Conservation (phyloP, 2,113 vertebrate species). For the Indicator indicator region DNA sequence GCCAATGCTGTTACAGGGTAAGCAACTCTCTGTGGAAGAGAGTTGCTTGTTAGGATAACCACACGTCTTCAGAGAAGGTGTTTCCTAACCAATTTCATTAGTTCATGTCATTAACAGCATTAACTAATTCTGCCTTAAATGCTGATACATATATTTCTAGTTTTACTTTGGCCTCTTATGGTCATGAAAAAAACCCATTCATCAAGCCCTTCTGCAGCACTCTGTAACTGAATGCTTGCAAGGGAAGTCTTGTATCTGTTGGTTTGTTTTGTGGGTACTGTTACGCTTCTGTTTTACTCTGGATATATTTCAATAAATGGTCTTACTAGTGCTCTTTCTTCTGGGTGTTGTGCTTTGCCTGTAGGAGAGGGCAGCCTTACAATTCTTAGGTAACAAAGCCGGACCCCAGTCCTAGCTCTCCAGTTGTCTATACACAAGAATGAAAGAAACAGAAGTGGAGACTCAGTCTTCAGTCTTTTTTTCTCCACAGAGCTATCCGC, state of each 20-base stretch:
- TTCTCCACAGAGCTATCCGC: background rate
- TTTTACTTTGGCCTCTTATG: background rate
- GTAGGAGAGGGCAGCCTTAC: background rate
- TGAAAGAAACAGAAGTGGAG: background rate
- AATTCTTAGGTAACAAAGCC: background rate
- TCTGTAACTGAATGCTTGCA: background rate
- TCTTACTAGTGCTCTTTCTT: background rate
- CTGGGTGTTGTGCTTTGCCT: background rate
- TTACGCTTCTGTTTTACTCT: background rate
- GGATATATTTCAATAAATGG: background rate
- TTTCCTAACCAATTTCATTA: background rate
- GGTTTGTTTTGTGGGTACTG: background rate
- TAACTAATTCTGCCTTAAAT: background rate
- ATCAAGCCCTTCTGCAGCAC: background rate
- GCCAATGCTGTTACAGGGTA: background rate
- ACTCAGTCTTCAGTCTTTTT: background rate
- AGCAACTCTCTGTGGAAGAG: background rate
- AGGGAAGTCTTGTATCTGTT: background rate
- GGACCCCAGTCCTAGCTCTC: background rate
- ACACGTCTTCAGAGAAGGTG: background rate
- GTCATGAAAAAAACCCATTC: background rate
- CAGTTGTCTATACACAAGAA: background rate
- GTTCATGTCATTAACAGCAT: background rate
- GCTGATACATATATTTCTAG: background rate
- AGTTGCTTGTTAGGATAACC: background rate